Evolutionary conservation across 2,888 invertebrate genomes (phyloP), one percentile per base, ranked within the genome.

Genomic region (Drosophila anomalata): DNA sequence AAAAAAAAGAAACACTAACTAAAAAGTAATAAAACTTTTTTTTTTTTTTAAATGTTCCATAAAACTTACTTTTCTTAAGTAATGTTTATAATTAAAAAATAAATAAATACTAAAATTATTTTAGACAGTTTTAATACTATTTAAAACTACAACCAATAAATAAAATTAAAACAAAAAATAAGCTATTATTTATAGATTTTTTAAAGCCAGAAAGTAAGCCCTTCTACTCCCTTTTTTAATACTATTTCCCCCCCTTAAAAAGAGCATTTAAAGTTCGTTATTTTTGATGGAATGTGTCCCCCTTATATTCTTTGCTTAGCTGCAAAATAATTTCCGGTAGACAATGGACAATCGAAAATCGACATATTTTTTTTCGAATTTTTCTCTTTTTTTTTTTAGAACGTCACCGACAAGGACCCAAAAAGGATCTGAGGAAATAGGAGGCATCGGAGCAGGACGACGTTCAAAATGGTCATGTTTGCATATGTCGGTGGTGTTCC

Each of bases 261-360:
- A 29, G 61, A 11, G 53, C n/a, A 70, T 73, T 57, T 31, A 33
- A 24, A 56, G 54, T 70, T 62, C 70, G 67, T 47, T 66, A 61
- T 46, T 61, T 52, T 36, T n/a, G 44, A 20, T 59, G 39, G 20
- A 17, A n/a, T 61, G 20, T 52, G 17, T 22, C 14, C n/a, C n/a
- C 39, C 31, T 47, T 62, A 54, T 75, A 33, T 54, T 59, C 55
- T 54, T 77, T 68, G 72, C 63, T 57, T 73, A 69, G 65, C 67
- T 76, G 80, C 56, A 82, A 72, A 84, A 82, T 82, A 82, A 82
- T 82, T 82, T 82, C 85, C 82, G 82, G 79, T 70, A 71, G 76
- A 74, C 74, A 73, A 80, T 76, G 63, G 67, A 63, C 71, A 61
- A 36, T 41, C 46, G 66, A 60, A 66, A 65, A 65, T 63, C 58